Base-by-base conservation (phyloP, 2,888 invertebrate species). In the Cistogaster globosa region DNA sequence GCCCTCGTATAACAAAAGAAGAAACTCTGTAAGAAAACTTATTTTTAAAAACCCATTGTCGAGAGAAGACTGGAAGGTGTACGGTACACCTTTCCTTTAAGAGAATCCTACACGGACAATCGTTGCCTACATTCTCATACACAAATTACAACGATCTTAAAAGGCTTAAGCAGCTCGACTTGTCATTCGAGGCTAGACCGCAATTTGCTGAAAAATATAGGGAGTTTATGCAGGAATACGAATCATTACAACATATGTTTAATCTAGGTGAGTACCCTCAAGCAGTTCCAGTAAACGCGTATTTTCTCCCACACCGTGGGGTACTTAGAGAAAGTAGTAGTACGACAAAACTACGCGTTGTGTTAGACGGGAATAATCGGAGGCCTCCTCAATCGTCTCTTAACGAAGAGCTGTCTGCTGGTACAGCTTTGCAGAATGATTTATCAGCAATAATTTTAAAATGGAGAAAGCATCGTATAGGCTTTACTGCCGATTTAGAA, bases 321-420 rank as follows among this genome's bases (percentile, higher is more conserved):
- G 83, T 74, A 45, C 60, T 77, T 14, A 26, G 74, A 58, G 78
- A 83, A 20, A 75, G 69, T 42, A 78, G 83, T 48, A 32, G 60
- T 16, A 82, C 82, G 6, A 76, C 82, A 12, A 82, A 83, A 78
- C 22, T 83, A 16, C 71, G 68, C n/a, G 76, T 83, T 20, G 82
- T 72, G 20, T 72, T 60, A 20, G 32, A 60, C 22, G 55, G 38
- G 1, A 57, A 22, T n/a, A 69, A n/a, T 62, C 62, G 62, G 8
- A 62, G 38, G 45, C 8, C 8, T 5, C 32, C 32, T 32, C 32
- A 32, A 8, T 32, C 32, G 8, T 32, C 32, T 32, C 32, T 32
- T 32, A 32, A 32, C 6, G 32, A 32, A 32, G 32, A 32, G 8
- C 32, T 32, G 7, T 8, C 6, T 32, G 32, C 32, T 32, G 32